Evolutionary conservation across 2,797 vertebrate species (phyloP).

Genomic region (Gobionotothen gibberifrons): DNA sequence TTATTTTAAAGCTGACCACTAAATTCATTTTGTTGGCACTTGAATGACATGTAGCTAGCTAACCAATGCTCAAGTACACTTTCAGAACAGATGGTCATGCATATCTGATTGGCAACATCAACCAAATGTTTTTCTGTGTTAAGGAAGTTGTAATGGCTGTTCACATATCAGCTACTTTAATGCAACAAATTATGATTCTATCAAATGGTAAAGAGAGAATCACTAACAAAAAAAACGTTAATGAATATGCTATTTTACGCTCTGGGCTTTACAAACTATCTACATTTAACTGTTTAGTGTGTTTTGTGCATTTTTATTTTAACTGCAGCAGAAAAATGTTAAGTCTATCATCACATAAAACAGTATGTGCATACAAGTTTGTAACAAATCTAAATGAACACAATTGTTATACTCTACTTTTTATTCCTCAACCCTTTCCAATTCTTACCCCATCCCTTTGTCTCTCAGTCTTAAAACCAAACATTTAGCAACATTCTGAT

Average conservation of each 20-base stretch:
- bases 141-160: neutral
- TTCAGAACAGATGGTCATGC: neutral
- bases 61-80: neutral
- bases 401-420: no score
- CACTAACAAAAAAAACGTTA: neutral
- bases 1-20: neutral
- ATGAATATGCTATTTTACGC: constrained; percentile 7
- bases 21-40: neutral
- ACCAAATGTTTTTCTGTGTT: neutral
- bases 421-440: no score
- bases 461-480: no score
- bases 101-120: neutral
- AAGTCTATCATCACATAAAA: no score
- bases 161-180: neutral
- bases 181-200: neutral
- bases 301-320: constrained; percentile 1
- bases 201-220: constrained; percentile 1
- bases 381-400: no score
- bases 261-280: neutral
- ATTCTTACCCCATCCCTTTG: no score
- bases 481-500: no score
- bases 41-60: neutral
- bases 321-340: no score
- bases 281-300: constrained; percentile 8
- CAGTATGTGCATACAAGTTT: no score